A percentile compares a stretch with the other conserved stretches of the same genome.
These are phyloP conservation scores for Pagrus major DNA, from an alignment of 2,113 vertebrate species.

Conservation along the genomic window DNA sequence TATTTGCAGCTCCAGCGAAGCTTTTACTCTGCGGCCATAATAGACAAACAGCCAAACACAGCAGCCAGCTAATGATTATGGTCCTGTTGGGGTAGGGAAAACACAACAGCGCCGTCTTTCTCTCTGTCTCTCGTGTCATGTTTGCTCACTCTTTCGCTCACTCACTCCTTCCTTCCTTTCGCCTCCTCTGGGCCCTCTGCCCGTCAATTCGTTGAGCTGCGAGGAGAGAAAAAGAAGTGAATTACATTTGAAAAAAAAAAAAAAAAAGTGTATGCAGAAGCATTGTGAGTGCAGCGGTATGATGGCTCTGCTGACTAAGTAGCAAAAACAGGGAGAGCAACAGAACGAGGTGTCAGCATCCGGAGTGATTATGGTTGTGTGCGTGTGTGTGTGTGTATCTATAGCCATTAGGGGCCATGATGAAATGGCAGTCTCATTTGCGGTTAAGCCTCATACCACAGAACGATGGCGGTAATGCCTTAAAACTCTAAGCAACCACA, in stretches of 20 bases:
- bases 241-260: slow-evolving; percentile 50
- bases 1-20: slow-evolving; percentile 63
- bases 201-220: slow-evolving; percentile 22
- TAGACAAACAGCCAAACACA: slow-evolving; percentile 66
- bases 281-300: slow-evolving; percentile 10
- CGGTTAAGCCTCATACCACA: slow-evolving; percentile 56
- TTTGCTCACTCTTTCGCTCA: slow-evolving; percentile 11
- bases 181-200: neutral
- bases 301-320: slow-evolving; percentile 56
- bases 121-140: slow-evolving; percentile 9
- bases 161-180: slow-evolving; percentile 9
- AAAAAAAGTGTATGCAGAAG: slow-evolving; percentile 27
- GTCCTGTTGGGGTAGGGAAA: slow-evolving; percentile 32
- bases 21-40: slow-evolving; percentile 55
- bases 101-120: neutral
- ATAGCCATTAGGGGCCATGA: slow-evolving; percentile 65
- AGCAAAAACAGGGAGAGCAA: slow-evolving; percentile 24
- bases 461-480: slow-evolving; percentile 56
- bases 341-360: slow-evolving; percentile 62
- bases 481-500: slow-evolving; percentile 49
- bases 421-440: slow-evolving; percentile 68
- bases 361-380: slow-evolving; percentile 52
- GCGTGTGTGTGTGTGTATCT: slow-evolving; percentile 49
- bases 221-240: slow-evolving; percentile 41
- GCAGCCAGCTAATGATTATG: slow-evolving; percentile 65